Percentiles rank a stretch among this genome's conserved stretches.
Conservation (phyloP, 2,113 vertebrate species). For the Plectropomus leopardus region DNA sequence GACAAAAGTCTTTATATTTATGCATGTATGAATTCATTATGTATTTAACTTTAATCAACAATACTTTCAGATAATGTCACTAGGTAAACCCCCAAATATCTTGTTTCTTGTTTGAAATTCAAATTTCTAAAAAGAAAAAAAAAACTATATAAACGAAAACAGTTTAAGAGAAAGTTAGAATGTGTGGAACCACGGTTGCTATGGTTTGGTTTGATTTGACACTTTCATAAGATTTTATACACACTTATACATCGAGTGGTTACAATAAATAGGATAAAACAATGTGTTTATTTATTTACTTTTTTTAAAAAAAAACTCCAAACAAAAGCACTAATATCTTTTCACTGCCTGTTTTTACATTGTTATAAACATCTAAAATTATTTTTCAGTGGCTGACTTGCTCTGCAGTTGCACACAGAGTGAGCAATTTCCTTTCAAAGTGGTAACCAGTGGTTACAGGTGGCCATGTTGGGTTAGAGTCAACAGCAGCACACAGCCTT, state of each 20-base stretch:
- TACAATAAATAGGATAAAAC: neutral
- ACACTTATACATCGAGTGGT: too few species aligned
- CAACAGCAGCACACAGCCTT: constrained; percentile 18
- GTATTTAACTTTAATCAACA: neutral
- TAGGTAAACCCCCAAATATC: neutral
- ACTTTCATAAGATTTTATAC: neutral
- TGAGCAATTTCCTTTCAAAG: neutral
- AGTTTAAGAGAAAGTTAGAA: too few species aligned
- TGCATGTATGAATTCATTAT: neutral
- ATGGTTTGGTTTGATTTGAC: neutral
- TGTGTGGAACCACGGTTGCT: neutral
- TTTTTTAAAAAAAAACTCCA: neutral
- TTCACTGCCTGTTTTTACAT: neutral
- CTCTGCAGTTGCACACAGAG: neutral
- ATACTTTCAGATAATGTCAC: neutral
- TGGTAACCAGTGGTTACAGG: constrained; percentile 34
- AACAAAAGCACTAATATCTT: neutral
- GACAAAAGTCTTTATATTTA: neutral
- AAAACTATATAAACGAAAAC: too few species aligned
- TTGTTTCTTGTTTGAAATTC: neutral
- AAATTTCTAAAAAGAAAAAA: too few species aligned
- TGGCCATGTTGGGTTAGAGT: constrained; percentile 60
- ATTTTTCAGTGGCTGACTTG: neutral
- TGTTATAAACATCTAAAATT: too few species aligned
- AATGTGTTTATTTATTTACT: too few species aligned